These are phyloP conservation scores for Drosophila kikkawai DNA, from an alignment of 1,140 invertebrate genomes.

Conservation along the genomic window DNA sequence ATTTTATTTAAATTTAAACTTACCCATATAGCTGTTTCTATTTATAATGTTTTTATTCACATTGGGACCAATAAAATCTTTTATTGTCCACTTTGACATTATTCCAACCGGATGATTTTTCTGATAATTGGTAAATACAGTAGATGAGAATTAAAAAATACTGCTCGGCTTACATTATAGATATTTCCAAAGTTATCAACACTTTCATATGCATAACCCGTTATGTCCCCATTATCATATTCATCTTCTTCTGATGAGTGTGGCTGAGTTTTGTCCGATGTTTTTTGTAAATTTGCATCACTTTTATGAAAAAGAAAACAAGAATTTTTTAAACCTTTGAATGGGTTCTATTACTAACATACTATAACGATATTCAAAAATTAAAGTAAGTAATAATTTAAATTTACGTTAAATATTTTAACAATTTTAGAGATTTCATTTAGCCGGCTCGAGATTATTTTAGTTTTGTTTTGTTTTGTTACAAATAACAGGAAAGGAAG, in stretches of 20 bases:
- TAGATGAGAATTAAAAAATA: background rate
- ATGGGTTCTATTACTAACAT: background rate
- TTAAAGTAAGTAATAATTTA: too few species aligned
- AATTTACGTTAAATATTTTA: too few species aligned
- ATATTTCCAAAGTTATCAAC: constrained; percentile 5
- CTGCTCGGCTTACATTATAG: constrained; percentile 18
- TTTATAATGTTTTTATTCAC: constrained; percentile 31
- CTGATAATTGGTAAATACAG: constrained; percentile 17
- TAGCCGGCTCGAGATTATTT: too few species aligned
- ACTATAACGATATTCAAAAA: background rate
- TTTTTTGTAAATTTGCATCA: background rate
- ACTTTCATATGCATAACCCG: constrained; percentile 61
- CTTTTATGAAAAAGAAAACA: background rate
- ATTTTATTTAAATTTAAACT: background rate
- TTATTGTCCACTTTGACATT: constrained; percentile 1
- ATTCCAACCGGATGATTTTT: background rate
- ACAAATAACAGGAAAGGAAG: too few species aligned
- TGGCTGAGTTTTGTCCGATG: background rate
- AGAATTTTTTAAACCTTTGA: background rate
- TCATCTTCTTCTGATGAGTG: constrained; percentile 34
- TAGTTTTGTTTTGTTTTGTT: too few species aligned
- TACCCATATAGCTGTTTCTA: constrained; percentile 59
- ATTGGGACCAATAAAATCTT: background rate
- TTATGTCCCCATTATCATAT: constrained; percentile 65
- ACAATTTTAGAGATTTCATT: too few species aligned